Conservation (phyloP, 1,140 invertebrate species). For the Neotoxoptera formosana region DNA sequence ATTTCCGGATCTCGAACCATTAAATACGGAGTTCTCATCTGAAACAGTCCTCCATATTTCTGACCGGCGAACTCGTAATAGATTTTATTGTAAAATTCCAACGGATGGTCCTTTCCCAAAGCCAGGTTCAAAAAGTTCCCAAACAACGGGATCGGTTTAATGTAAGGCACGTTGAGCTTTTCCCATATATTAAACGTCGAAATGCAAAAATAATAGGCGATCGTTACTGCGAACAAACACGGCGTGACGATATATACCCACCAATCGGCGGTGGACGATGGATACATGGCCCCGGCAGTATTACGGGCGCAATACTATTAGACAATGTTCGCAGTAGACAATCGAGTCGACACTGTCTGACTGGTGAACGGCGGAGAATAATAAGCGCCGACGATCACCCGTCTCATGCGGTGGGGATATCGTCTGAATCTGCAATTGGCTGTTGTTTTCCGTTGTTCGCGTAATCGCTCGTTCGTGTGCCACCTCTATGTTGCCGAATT, state of each 20-base stretch:
- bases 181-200: neutral
- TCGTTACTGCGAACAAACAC: neutral
- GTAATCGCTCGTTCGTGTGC: too few relatives aligned
- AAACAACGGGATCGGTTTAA: neutral
- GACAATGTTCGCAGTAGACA: neutral
- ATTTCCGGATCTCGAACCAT: neutral
- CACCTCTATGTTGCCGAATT: too few relatives aligned
- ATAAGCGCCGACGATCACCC: too few relatives aligned
- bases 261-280: neutral
- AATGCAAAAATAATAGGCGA: neutral
- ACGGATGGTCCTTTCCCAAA: neutral
- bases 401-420: too few relatives aligned
- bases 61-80: neutral
- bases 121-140: neutral
- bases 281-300: neutral
- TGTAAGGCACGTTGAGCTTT: neutral
- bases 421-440: too few relatives aligned
- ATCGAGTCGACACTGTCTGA: neutral
- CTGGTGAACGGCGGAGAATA: too few relatives aligned
- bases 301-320: neutral
- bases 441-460: too few relatives aligned
- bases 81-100: neutral
- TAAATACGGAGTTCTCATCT: neutral
- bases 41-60: neutral
- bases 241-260: neutral